These are phyloP conservation scores for Teinopalpus imperialis DNA, from an alignment of 2,888 invertebrate genomes.

Conservation along the genomic window DNA sequence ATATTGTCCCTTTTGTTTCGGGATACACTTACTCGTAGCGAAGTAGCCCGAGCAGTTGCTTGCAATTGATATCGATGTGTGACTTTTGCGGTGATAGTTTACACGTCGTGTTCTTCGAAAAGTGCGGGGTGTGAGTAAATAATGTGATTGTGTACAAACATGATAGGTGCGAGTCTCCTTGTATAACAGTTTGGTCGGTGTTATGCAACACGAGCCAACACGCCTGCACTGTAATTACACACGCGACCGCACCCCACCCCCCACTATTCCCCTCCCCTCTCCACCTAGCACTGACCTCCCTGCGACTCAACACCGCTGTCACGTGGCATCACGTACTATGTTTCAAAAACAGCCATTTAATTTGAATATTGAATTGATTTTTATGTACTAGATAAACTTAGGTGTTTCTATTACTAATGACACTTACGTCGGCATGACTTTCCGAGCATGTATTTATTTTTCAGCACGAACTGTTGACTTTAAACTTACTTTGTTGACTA, in stretches of 20 bases:
- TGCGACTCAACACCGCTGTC: constrained; percentile 33
- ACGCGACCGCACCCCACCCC: constrained; percentile 42
- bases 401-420: constrained; percentile 10
- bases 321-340: constrained; percentile 32
- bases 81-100: constrained; percentile 17
- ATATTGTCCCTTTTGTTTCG: too few relatives aligned
- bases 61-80: constrained; percentile 1
- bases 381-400: constrained; percentile 16
- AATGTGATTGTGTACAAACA: constrained; percentile 63
- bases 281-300: constrained; percentile 34
- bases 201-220: constrained; percentile 64
- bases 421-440: constrained; percentile 6
- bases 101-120: constrained; percentile 25
- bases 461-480: constrained; percentile 6
- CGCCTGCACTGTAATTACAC: constrained; percentile 63
- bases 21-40: constrained; percentile 41
- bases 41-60: too few relatives aligned
- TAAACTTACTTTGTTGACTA: background rate
- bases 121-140: constrained; percentile 52
- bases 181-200: constrained; percentile 48
- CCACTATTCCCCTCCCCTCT: constrained; percentile 29
- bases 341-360: constrained; percentile 23
- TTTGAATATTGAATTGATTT: constrained; percentile 18
- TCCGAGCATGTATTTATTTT: constrained; percentile 7
- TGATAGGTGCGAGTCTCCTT: constrained; percentile 44